Percentiles rank a stretch among this genome's conserved stretches.
Evolutionary conservation across 2,113 vertebrate genomes (phyloP).

Genomic region (Barbus barbus): DNA sequence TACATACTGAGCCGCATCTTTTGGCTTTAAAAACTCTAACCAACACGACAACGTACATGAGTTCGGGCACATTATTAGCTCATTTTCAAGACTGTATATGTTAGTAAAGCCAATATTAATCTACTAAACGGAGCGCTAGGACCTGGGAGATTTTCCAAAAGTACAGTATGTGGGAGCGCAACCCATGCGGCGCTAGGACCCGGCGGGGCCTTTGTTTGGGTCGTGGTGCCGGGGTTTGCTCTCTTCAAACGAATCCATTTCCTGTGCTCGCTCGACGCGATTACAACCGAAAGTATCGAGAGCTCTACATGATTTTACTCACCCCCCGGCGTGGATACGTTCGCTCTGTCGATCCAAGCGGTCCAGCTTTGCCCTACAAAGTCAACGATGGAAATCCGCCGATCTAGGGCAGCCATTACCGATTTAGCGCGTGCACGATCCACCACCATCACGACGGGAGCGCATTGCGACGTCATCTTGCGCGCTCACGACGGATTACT

Average conservation of each 20-base stretch:
- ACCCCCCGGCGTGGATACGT: conserved; percentile 76
- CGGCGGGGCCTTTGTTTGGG: conserved; percentile 84
- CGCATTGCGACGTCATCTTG: conserved; percentile 59
- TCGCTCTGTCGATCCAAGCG: conserved; percentile 80
- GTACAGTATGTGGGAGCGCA: conserved; percentile 35
- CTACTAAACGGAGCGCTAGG: conserved; percentile 56
- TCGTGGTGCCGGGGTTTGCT: conserved; percentile 65
- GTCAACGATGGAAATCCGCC: conserved; percentile 83
- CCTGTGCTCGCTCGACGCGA: neutral
- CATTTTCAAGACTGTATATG: neutral
- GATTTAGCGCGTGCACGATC: conserved; percentile 81
- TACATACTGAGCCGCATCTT: neutral
- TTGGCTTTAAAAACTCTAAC: neutral
- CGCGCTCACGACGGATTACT: conserved; percentile 63
- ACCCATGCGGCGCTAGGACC: conserved; percentile 80
- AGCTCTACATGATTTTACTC: conserved; percentile 64
- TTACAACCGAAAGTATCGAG: neutral
- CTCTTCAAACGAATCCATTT: conserved; percentile 48
- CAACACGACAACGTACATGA: neutral
- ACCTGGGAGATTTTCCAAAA: conserved; percentile 63
- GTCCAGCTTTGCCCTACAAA: conserved; percentile 88
- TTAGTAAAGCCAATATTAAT: neutral
- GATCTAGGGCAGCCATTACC: conserved; percentile 87
- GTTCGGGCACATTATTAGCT: neutral
- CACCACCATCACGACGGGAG: conserved; percentile 74